phyloP scores from a whole-genome alignment of 2,797 vertebrate species.

The Trichosurus vulpecula region DNA sequence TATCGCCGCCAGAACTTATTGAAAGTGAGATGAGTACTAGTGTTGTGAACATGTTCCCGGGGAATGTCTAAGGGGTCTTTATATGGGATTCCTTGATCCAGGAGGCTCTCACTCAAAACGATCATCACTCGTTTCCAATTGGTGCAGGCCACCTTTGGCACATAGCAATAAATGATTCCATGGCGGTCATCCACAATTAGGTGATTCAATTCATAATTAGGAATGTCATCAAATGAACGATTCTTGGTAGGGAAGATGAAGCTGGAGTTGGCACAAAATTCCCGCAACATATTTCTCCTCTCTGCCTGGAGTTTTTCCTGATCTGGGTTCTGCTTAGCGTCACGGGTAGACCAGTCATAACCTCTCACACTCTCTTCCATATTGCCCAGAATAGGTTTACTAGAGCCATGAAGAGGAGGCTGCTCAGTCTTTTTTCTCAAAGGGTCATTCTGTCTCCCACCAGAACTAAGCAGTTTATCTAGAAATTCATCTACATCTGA shows the following conservation, averaged over 20 bases:
- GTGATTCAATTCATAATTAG: constrained; percentile 96
- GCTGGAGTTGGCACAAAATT: constrained; percentile 90
- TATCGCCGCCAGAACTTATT: constrained; percentile 99
- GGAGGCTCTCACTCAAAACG: constrained; percentile 93
- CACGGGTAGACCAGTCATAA: constrained; percentile 91
- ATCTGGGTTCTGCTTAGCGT: constrained; percentile 83
- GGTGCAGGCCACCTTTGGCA: constrained; percentile 98
- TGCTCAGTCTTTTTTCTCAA: constrained; percentile 70
- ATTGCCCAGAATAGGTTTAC: constrained; percentile 83
- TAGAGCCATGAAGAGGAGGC: constrained; percentile 83
- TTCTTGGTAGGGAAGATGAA: constrained; percentile 93
- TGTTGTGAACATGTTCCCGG: constrained; percentile 92
- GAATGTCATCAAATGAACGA: constrained; percentile 97
- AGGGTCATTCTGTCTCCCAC: constrained; percentile 61
- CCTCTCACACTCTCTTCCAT: constrained; percentile 88
- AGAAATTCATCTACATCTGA: constrained; percentile 91
- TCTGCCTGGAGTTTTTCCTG: constrained; percentile 87
- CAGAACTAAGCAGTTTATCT: constrained; percentile 86
- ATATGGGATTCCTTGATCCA: constrained; percentile 91
- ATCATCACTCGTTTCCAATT: constrained; percentile 99
- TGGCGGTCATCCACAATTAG: constrained; percentile 98
- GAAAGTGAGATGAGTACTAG: constrained; percentile 95
- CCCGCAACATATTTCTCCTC: constrained; percentile 87
- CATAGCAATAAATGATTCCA: constrained; percentile 97
- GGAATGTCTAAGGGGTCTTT: constrained; percentile 93